Percentiles rank a stretch among this genome's conserved stretches.
These are phyloP conservation scores for Solenopsis invicta DNA, from an alignment of 1,140 invertebrate genomes.

Conservation along the genomic window DNA sequence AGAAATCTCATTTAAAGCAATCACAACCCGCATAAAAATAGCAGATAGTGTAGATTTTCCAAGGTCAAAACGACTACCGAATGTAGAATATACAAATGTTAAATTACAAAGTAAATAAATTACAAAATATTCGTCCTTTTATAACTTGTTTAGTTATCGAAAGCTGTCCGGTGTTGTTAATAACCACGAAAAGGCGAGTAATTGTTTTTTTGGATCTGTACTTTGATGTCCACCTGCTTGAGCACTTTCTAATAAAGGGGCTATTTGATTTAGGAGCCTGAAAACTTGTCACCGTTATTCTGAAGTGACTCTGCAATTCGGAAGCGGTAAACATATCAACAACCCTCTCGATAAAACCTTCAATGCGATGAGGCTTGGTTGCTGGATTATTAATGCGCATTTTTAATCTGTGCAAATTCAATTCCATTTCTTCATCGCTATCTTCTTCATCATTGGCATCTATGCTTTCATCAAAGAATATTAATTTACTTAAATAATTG, in stretches of 20 bases:
- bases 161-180: slow-evolving; percentile 10
- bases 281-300: slow-evolving; percentile 15
- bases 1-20: too few species aligned
- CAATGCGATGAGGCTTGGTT: too few species aligned
- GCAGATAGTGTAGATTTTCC: slow-evolving; percentile 12
- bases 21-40: slow-evolving; percentile 26
- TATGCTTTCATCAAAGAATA: slow-evolving; percentile 12
- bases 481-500: slow-evolving; percentile 11
- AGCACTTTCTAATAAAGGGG: slow-evolving; percentile 61
- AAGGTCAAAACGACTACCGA: slow-evolving; percentile 3
- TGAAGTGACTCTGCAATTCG: slow-evolving; percentile 23
- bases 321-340: too few species aligned
- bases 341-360: too few species aligned
- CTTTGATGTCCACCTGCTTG: slow-evolving; percentile 8
- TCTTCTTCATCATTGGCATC: background rate
- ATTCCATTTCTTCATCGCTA: slow-evolving; percentile 21
- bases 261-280: slow-evolving; percentile 10
- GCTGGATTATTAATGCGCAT: too few species aligned
- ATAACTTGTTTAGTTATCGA: slow-evolving; percentile 19
- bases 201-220: too few species aligned
- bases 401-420: slow-evolving; percentile 11
- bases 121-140: slow-evolving; percentile 1
- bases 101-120: background rate
- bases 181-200: slow-evolving; percentile 1
- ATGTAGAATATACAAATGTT: background rate